A percentile compares a stretch with the other conserved stretches of the same genome.
Evolutionary conservation across 2,113 vertebrate species (phyloP).

Genomic region (Plectropomus leopardus): DNA sequence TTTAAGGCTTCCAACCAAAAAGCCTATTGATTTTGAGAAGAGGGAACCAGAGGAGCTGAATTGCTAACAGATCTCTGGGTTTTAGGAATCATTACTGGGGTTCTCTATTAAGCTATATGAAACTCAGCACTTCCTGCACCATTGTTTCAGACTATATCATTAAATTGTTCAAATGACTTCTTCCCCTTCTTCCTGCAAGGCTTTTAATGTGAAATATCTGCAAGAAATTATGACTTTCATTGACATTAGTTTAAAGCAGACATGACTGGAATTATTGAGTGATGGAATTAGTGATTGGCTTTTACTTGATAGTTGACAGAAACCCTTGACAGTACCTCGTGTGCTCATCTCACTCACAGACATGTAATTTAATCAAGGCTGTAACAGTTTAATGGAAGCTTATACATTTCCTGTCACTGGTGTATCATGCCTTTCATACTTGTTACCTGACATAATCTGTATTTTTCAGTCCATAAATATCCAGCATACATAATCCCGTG

Average conservation of each 20-base stretch:
- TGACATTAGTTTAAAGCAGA: too few species aligned
- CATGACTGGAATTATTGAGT: background rate
- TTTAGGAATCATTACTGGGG: too few species aligned
- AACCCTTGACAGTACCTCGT: background rate
- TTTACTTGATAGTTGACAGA: background rate
- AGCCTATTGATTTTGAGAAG: too few species aligned
- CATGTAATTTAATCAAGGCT: background rate
- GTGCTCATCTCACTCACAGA: background rate
- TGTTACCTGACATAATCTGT: background rate
- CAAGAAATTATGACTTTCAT: background rate
- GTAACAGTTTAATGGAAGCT: background rate
- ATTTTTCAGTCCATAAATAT: conserved; percentile 20
- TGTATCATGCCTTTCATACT: background rate
- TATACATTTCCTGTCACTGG: too few species aligned
- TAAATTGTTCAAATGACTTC: background rate
- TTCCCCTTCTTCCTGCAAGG: background rate
- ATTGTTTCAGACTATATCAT: background rate
- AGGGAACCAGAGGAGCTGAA: too few species aligned
- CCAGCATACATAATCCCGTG: conserved; percentile 9
- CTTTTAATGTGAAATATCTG: background rate
- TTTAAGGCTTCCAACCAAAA: too few species aligned
- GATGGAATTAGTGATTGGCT: background rate
- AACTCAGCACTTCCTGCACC: background rate
- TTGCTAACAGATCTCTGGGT: too few species aligned
- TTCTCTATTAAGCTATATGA: background rate